phyloP scores from a whole-genome alignment of 2,888 invertebrate species.

The Lepidochitona cinerea region DNA sequence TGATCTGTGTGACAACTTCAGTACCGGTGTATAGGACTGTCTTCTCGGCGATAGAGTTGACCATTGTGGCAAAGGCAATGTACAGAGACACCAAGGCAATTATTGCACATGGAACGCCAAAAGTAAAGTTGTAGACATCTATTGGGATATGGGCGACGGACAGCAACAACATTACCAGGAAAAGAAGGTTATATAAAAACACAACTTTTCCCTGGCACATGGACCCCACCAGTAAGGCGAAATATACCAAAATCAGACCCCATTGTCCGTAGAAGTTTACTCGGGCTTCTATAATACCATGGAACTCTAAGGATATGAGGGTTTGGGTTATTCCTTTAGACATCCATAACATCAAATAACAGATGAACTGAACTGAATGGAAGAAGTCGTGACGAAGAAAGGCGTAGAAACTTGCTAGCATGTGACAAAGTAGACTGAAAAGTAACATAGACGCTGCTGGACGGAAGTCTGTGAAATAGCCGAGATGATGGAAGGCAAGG shows the following conservation, averaged over 20 bases:
- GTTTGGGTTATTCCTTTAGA: conserved; percentile 32
- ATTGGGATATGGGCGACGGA: conserved; percentile 44
- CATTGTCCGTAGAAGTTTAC: conserved; percentile 42
- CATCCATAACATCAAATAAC: conserved; percentile 46
- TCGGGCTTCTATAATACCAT: conserved; percentile 17
- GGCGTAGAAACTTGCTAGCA: conserved; percentile 44
- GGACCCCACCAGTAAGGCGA: conserved; percentile 33
- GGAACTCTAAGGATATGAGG: conserved; percentile 26
- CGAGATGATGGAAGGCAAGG: conserved; percentile 44
- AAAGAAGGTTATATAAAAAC: conserved; percentile 42
- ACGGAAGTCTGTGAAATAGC: conserved; percentile 43
- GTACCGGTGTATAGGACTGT: conserved; percentile 42
- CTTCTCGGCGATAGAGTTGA: conserved; percentile 52
- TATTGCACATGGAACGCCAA: conserved; percentile 37
- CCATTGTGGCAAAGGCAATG: conserved; percentile 38
- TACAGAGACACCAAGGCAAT: conserved; percentile 35
- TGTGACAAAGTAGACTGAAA: conserved; percentile 37
- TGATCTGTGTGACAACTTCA: conserved; percentile 34
- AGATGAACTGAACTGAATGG: conserved; percentile 39
- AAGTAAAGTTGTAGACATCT: conserved; percentile 39
- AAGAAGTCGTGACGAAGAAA: conserved; percentile 48
- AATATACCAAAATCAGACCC: conserved; percentile 33
- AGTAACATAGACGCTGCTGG: conserved; percentile 39
- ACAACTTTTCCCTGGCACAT: conserved; percentile 27
- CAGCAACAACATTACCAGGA: conserved; percentile 35